phyloP scores from a whole-genome alignment of 2,113 vertebrate genomes.

The Spermophilus dauricus region DNA sequence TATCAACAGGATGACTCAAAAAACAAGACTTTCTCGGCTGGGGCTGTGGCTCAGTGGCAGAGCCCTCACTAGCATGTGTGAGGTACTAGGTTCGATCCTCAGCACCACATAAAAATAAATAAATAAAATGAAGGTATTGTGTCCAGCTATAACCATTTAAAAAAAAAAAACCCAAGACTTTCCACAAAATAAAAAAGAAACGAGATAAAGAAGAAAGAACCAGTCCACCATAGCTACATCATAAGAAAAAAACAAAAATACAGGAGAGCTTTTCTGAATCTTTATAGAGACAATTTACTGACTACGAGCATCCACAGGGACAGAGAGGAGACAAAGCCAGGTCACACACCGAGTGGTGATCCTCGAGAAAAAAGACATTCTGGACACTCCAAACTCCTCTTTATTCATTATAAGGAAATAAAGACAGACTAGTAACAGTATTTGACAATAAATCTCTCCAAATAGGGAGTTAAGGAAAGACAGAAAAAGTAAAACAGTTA shows the following conservation, averaged over 20 bases:
- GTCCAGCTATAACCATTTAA: too few relatives aligned
- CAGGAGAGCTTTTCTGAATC: conserved; percentile 72
- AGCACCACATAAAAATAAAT: too few relatives aligned
- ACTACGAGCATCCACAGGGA: conserved; percentile 60
- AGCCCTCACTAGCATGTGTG: too few relatives aligned
- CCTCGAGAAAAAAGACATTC: neutral
- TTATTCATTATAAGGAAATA: neutral
- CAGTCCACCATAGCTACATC: conserved; percentile 71
- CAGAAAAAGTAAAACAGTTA: neutral
- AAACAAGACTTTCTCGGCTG: conserved; percentile 67
- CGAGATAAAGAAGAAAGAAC: conserved; percentile 78
- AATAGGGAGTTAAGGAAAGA: neutral
- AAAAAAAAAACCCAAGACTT: neutral
- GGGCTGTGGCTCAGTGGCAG: too few relatives aligned
- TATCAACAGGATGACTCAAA: conserved; percentile 83
- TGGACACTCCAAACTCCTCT: neutral
- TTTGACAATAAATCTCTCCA: neutral
- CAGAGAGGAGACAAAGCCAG: neutral
- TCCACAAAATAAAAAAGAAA: conserved; percentile 80
- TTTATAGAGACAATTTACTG: conserved; percentile 80
- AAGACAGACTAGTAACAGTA: neutral
- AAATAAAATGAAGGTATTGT: too few relatives aligned
- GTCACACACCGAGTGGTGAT: neutral
- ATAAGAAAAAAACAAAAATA: conserved; percentile 69
- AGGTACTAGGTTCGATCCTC: too few relatives aligned